Base-by-base conservation (phyloP, 35 echinoderm and acorn worm species). In the Ophioderma brevispina region DNA sequence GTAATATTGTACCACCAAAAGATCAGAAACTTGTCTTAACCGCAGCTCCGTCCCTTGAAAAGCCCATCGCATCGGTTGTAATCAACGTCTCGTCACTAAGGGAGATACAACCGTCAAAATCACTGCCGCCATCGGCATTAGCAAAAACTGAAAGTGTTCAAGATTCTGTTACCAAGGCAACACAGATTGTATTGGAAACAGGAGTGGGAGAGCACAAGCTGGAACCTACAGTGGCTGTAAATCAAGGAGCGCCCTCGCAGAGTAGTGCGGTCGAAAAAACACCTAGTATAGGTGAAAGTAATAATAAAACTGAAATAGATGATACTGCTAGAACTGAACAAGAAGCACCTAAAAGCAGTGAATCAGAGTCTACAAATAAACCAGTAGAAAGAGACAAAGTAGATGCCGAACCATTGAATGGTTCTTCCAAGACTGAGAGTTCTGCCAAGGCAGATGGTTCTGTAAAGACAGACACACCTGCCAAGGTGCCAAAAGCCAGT, bases 401-500 rank as follows among this genome's bases (percentile, higher is more conserved):
- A 15, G 59, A 25, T 6, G 59, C 10, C 2, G n/a, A 70, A 70
- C 10, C 28, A 70, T 13, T 25, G 59, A 70, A 70, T 15, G 17
- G 2, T 8, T 32, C 81, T 3, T 11, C n/a, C 15, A 85, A 85
- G 32, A 52, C 0, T 15, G 49, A 77, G 4, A 40, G 33, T 33
- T 64, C 11, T 6, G 41, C 38, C 30, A 89, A 89, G 49, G 32
- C 64, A 4, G 80, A 88, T 4, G 38, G 32, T 1, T 37, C 46
- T 30, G 59, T 21, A 15, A 31, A 42, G 11, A 35, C 55, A 84
- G 32, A 42, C 3, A 31, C 55, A 30, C 30, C 76, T 25, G 78
- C 34, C 23, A 76, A 81, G 36, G 64, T 40, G 50, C 31, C 85
- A 4, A 96, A 87, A 75, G 14, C 34, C 2, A 25, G 38, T 55